Percentiles rank a stretch among this genome's conserved stretches.
Evolutionary conservation across 2,113 vertebrate genomes (phyloP).

Genomic region (Galbula dea): DNA sequence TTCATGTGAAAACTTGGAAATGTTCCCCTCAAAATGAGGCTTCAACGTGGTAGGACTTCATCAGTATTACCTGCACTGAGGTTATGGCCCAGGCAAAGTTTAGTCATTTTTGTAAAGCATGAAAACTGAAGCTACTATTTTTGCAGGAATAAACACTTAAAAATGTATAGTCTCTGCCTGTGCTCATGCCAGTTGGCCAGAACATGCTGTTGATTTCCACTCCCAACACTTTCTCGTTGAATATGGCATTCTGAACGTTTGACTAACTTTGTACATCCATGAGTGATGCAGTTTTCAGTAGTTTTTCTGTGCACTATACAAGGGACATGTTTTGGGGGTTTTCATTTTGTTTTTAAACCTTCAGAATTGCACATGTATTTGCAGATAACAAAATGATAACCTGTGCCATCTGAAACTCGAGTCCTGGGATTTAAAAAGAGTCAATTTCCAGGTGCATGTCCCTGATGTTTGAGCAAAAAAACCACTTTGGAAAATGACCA

Average conservation of each 20-base stretch:
- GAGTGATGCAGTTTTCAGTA: fast-evolving
- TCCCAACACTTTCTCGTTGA: neutral
- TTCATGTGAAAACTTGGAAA: neutral
- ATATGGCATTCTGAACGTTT: neutral
- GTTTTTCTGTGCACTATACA: neutral
- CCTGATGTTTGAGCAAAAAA: neutral
- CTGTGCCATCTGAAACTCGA: neutral
- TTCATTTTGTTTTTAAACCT: neutral
- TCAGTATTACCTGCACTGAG: fast-evolving
- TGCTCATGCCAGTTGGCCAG: fast-evolving
- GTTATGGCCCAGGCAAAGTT: neutral
- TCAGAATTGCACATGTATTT: neutral
- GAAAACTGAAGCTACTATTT: neutral
- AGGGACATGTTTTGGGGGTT: neutral
- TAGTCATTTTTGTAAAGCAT: neutral
- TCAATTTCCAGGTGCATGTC: neutral
- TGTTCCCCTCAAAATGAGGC: neutral
- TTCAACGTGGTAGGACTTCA: fast-evolving
- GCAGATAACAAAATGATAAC: neutral
- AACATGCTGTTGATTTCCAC: neutral
- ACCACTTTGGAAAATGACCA: neutral
- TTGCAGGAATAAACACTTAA: neutral
- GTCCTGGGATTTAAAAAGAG: neutral
- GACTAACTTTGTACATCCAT: neutral
- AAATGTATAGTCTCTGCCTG: neutral